Conservation (phyloP, 2,797 vertebrate genomes). For the Hydrophis major region DNA sequence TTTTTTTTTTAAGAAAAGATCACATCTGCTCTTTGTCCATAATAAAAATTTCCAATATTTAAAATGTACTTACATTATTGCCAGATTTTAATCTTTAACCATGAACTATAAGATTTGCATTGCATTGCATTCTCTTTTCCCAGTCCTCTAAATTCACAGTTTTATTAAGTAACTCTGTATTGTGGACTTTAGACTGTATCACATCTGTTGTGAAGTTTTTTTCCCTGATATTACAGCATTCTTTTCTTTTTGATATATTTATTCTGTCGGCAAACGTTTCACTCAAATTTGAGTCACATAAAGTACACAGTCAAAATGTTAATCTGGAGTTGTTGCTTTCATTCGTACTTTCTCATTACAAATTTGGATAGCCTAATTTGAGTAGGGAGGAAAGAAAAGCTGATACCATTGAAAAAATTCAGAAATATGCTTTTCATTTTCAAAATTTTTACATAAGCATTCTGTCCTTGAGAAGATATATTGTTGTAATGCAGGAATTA, state of each 20-base stretch:
- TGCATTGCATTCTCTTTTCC: not conserved
- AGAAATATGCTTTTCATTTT: not conserved
- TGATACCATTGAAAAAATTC: not conserved
- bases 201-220: not conserved
- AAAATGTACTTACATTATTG: not conserved
- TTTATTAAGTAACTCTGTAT: not conserved
- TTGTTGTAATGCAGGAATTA: not conserved
- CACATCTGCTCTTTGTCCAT: not conserved
- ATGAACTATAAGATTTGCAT: not conserved
- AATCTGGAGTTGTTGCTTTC: not conserved
- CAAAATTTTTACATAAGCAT: not conserved
- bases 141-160: no score
- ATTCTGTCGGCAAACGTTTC: not conserved
- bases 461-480: not conserved
- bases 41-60: not conserved
- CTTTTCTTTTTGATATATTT: not conserved
- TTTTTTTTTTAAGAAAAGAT: not conserved
- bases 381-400: not conserved
- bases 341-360: not conserved
- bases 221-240: not conserved
- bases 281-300: not conserved
- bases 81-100: not conserved
- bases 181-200: not conserved
- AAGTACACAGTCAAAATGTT: not conserved
- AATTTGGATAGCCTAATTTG: not conserved